phyloP scores from a whole-genome alignment of 1,140 invertebrate species.

The Adelges cooleyi region DNA sequence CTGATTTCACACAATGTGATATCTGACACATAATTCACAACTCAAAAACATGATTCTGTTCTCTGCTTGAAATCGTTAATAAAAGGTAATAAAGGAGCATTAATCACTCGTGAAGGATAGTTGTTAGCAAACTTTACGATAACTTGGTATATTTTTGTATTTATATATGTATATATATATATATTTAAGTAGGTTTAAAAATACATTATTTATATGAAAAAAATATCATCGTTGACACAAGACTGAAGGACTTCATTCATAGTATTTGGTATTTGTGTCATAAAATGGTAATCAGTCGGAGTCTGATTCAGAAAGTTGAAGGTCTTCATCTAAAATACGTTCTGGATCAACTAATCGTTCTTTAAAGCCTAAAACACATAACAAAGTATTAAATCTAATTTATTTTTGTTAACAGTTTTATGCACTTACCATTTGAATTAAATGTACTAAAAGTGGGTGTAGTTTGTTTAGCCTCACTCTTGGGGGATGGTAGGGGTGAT shows the following conservation, averaged over 20 bases:
- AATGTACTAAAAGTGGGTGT: conserved; percentile 2
- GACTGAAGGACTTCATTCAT: conserved; percentile 10
- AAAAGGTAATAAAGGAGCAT: conserved; percentile 96
- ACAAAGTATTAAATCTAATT: neutral
- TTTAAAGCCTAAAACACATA: conserved; percentile 24
- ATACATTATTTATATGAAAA: conserved; percentile 17
- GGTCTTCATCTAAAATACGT: conserved; percentile 29
- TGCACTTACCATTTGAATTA: conserved; percentile 31
- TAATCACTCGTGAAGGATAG: conserved; percentile 83
- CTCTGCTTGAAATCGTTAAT: no score
- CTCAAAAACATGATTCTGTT: no score
- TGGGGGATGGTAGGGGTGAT: conserved; percentile 23
- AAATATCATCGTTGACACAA: neutral
- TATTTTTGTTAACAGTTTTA: neutral
- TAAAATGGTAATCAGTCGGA: conserved; percentile 25
- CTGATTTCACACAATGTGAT: no score
- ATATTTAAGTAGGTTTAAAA: conserved; percentile 27
- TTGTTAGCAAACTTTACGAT: conserved; percentile 14
- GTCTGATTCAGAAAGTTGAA: conserved; percentile 30
- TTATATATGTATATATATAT: conserved; percentile 12
- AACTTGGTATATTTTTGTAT: conserved; percentile 20
- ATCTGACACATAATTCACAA: no score
- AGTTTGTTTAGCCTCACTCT: neutral
- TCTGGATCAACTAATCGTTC: conserved; percentile 31
- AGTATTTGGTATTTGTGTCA: conserved; percentile 19